Base-by-base conservation (phyloP, 2,797 vertebrate genomes). In the Todus mexicanus region DNA sequence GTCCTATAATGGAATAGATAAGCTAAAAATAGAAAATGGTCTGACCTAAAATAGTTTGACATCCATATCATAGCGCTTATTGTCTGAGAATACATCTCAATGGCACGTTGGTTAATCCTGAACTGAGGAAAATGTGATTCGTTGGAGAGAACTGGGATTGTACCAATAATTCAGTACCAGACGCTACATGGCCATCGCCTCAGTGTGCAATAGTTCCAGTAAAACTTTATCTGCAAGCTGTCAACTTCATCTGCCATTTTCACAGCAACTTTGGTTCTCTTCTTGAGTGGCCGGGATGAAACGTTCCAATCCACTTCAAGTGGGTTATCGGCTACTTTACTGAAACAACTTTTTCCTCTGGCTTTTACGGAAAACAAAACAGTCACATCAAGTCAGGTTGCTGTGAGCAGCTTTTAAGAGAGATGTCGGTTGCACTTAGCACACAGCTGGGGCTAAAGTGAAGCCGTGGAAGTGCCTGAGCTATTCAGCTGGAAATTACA, bases 401-500 rank as follows among this genome's bases (percentile, higher is more conserved):
- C 87, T 78, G 57, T 94, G 89, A 89, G 89, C 33, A 35, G 86
- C 72, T 95, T 94, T 97, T 95, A 94, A 95, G 95, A 95, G 96
- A 90, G 91, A 96, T 53, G 93, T 95, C 40, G 11, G 89, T 87
- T 92, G 90, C 89, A 92, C 87, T 97, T 95, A 96, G 89, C 17
- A 42, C 92, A 95, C 90, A 96, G 94, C 68, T 90, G 89, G 88
- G 94, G 90, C 92, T 89, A 57, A 68, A 96, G 73, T n/a, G 60
- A 97, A 91, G 82, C 87, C 92, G 54, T 72, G 92, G 79, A 87
- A 92, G 84, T 84, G 97, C 94, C 95, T 72, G 21, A 91, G 86
- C 87, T 82, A 54, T 95, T 97, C 94, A 87, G 84, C 53, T 97
- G 95, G 94, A 97, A 97, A 96, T 95, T 92, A 90, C 78, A 94